Evolutionary conservation across 2,888 invertebrate genomes (phyloP).

Genomic region (Lasioglossum pauxillum): DNA sequence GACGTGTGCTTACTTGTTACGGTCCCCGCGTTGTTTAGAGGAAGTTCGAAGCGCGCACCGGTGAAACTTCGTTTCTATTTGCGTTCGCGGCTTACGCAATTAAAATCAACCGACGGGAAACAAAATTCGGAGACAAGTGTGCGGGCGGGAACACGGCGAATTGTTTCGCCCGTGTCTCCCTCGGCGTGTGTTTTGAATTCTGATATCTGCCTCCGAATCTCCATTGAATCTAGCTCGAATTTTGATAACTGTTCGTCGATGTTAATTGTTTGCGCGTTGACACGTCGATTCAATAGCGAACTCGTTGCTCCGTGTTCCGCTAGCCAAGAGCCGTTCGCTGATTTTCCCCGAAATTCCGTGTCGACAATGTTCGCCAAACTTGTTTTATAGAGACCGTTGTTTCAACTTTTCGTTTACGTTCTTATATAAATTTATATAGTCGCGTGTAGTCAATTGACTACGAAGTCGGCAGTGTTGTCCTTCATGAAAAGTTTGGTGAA

Average conservation of each 20-base stretch:
- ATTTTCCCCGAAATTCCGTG: not conserved
- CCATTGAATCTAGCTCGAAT: not conserved
- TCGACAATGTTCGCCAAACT: not conserved
- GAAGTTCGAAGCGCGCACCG: not conserved
- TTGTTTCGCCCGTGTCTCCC: not conserved
- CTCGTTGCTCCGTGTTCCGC: not conserved
- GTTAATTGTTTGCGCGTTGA: not conserved
- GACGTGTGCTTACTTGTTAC: conserved; percentile 23
- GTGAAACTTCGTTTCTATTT: conserved; percentile 18
- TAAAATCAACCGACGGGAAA: conserved; percentile 29
- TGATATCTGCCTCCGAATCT: not conserved
- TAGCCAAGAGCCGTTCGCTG: not conserved
- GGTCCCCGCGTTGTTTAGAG: conserved; percentile 16
- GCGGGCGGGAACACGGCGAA: not conserved
- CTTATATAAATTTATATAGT: not conserved
- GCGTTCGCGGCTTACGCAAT: conserved; percentile 22
- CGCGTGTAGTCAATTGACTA: not conserved
- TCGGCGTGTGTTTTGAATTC: not conserved
- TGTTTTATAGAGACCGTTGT: not conserved
- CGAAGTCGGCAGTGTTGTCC: not conserved
- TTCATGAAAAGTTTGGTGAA: not conserved
- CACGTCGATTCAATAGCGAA: not conserved
- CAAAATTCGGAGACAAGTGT: conserved; percentile 8
- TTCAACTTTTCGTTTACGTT: not conserved
- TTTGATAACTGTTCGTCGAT: not conserved